Evolutionary conservation across 2,113 vertebrate genomes (phyloP), one percentile per base, ranked within the genome.

Genomic region (Clinocottus analis): DNA sequence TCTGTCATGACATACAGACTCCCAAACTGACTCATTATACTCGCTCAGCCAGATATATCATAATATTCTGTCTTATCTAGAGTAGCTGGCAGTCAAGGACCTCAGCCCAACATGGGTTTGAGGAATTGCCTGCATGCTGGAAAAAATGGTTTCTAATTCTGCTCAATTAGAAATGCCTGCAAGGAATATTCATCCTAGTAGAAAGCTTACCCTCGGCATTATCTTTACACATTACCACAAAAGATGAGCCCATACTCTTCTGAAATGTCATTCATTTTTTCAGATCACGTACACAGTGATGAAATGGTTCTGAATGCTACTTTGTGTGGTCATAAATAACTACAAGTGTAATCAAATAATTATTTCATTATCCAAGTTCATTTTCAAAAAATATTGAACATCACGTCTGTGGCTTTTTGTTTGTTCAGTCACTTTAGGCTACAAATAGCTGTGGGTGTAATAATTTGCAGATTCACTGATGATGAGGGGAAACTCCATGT

Each of bases 1-100:
- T 65, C 65, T 61, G 29, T 86, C 83, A 80, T 87, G 84, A 85
- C 69, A 87, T 85, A 84, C 60, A 61, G 72, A 83, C 74, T 88
- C 43, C 63, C 73, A 81, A 89, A 82, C 72, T 75, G 81, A 81
- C 77, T 90, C 76, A 82, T 82, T 89, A 82, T 73, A 87, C 77
- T 77, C 74, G 61, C 74, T 86, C 58, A 77, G 72, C 49, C 69
- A 90, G 77, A 89, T 83, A 79, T 82, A 80, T 71, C 39, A 37
- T 79, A 74, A 86, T 84, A 55, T 29, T 51, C 62, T 31, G 47
- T 73, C 55, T 77, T 41, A 56, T 63, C 19, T 31, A 14, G 47
- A 79, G 58, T 70, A 55, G 27, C 29, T 77, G 47, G 73, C 65
- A 80, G 71, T 82, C 35, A 17, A 39, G 2, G 33, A 73, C 41